Base-by-base conservation (phyloP, 2,888 invertebrate species). In the Polylopha cassiicola region DNA sequence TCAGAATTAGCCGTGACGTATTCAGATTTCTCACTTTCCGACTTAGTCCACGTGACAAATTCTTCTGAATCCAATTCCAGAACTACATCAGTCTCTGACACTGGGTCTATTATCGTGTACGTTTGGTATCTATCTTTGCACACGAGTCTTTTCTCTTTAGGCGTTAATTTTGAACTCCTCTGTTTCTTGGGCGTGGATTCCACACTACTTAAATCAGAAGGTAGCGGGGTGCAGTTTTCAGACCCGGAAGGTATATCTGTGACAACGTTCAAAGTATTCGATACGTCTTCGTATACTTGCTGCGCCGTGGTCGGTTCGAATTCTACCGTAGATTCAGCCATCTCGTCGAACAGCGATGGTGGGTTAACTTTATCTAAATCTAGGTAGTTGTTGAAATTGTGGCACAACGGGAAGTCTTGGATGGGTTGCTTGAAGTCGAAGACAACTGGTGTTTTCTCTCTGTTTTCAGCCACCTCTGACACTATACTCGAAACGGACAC, bases 51-150 rank as follows among this genome's bases (percentile, higher is more conserved):
- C 4, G 86, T 81, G 15, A 80, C 44, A 43, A 76, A 80, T 32
- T 78, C 78, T 6, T 81, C 80, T 0, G 60, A 53, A 30, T 72
- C 73, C 2, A 69, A 65, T 49, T 75, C 73, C 2, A 71, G 39
- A 4, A 65, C 65, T 1, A 67, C 55, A 4, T 76, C 77, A 24
- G 46, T 61, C 26, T 75, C 79, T 0, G 73, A 55, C 1, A 65
- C 68, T 2, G 65, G 67, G 37, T 90, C 90, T 0, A 89, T 90
- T 22, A 95, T 92, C 0, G 93, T 94, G 62, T 95, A 95, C 0
- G 95, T 95, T 65, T 91, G 92, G 64, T 91, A 94, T 44, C 95
- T 88, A 55, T 95, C 94, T 62, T 93, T 92, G 1, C 91, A 89
- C 20, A 91, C 70, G 50, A 89, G 89, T 22, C 95, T 81, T 58